Conservation (phyloP, 2,797 vertebrate species). For the Melanotaenia parkinsoni region DNA sequence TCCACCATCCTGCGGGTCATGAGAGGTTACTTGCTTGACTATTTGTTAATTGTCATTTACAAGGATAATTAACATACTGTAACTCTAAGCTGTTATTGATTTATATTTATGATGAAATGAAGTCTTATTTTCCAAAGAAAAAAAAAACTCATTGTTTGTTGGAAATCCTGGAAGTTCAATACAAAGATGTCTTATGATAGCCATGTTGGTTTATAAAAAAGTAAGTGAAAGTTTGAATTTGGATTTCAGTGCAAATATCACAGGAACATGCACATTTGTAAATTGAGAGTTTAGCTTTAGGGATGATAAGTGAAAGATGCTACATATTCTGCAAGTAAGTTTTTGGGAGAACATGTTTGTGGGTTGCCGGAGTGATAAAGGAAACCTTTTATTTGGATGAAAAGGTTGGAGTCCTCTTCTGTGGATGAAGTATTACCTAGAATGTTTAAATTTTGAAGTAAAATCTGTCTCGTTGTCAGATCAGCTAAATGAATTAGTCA, state of each 20-base stretch:
- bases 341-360: neutral
- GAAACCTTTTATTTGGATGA: neutral
- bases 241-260: neutral
- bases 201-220: neutral
- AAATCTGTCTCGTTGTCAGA: neutral
- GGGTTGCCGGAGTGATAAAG: neutral
- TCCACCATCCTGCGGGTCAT: too few species aligned
- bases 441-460: too few species aligned
- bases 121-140: too few species aligned
- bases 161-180: neutral
- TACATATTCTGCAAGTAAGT: neutral
- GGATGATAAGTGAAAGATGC: neutral
- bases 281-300: neutral
- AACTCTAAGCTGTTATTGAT: too few species aligned
- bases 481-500: neutral
- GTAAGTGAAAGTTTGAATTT: neutral
- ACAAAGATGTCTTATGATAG: neutral
- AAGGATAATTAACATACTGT: too few species aligned
- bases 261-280: neutral
- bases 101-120: too few species aligned
- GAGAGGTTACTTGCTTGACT: too few species aligned
- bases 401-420: neutral
- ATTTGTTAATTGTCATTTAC: too few species aligned
- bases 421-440: neutral
- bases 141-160: neutral